Conservation (phyloP, 2,113 vertebrate genomes). For the Orcinus orca region DNA sequence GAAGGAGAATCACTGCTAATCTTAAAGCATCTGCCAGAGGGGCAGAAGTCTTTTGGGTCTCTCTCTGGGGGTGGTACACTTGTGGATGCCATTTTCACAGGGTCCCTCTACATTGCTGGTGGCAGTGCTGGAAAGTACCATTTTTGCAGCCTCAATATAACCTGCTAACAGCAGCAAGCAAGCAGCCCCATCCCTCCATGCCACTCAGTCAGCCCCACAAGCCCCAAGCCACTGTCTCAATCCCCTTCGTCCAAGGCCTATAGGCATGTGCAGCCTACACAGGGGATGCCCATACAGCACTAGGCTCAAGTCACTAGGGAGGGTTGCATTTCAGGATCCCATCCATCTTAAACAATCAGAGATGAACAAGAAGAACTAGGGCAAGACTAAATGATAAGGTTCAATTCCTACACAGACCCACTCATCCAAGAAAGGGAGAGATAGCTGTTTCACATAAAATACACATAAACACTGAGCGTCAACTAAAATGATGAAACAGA, state of each 20-base stretch:
- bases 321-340: neutral
- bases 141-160: neutral
- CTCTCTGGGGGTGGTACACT: neutral
- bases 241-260: neutral
- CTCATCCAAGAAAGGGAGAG: neutral
- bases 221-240: neutral
- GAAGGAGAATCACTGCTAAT: neutral
- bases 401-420: neutral
- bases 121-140: neutral
- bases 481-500: neutral
- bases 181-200: neutral
- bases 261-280: neutral
- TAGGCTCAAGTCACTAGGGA: neutral
- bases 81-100: neutral
- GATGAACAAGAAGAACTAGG: neutral
- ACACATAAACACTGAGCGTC: neutral
- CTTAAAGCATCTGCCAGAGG: neutral
- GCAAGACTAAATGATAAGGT: neutral
- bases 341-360: neutral
- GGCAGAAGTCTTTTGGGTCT: neutral
- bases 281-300: neutral
- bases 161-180: neutral
- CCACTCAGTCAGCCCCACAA: neutral
- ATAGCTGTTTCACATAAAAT: neutral
- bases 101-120: neutral